Percentiles rank a stretch among this genome's conserved stretches.
These are phyloP conservation scores for Planococcus citri DNA, from an alignment of 1,140 invertebrate species.

Conservation along the genomic window DNA sequence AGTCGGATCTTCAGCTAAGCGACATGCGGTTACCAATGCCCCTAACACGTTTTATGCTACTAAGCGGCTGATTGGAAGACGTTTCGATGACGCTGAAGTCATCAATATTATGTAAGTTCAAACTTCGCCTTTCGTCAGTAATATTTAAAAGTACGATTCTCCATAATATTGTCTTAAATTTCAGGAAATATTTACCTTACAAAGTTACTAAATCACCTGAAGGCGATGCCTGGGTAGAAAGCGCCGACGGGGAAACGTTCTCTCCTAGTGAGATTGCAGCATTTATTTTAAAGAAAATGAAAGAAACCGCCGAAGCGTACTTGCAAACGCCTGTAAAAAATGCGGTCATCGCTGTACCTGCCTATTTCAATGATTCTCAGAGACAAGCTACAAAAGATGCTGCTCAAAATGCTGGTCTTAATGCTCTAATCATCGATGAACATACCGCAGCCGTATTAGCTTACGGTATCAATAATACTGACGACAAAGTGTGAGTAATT, in stretches of 20 bases:
- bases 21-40: constrained; percentile 98
- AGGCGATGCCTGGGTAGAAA: constrained; percentile 99
- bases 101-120: too few relatives aligned
- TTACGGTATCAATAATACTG: constrained; percentile 90
- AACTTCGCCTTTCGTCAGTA: too few relatives aligned
- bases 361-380: constrained; percentile 94
- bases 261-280: constrained; percentile 92
- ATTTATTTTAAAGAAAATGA: constrained; percentile 93
- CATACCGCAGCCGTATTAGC: constrained; percentile 93
- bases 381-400: constrained; percentile 96
- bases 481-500: too few relatives aligned
- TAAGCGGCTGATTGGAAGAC: constrained; percentile 90
- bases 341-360: constrained; percentile 87
- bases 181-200: too few relatives aligned
- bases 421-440: constrained; percentile 94
- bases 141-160: too few relatives aligned
- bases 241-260: constrained; percentile 83
- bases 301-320: constrained; percentile 87
- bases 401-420: constrained; percentile 89
- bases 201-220: constrained; percentile 96
- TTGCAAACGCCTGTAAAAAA: constrained; percentile 71
- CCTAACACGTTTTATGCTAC: constrained; percentile 97
- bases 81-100: constrained; percentile 94
- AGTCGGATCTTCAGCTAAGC: constrained; percentile 95
- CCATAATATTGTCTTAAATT: too few relatives aligned